Base-by-base conservation (phyloP, 2,888 invertebrate genomes). In the Drosophila diplacantha region DNA sequence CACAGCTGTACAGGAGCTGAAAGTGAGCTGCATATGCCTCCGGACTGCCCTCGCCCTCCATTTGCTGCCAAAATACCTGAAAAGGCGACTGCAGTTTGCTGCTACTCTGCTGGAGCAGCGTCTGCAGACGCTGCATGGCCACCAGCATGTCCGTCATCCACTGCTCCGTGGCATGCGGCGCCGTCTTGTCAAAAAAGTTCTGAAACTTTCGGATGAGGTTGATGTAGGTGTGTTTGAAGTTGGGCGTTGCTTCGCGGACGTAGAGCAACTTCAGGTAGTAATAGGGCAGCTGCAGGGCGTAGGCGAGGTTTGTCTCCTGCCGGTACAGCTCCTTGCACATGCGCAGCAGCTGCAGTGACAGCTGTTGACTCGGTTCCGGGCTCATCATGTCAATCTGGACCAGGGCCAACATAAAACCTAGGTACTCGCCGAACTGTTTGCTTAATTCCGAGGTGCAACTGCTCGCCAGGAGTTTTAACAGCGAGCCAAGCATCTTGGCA, bases 111-210 rank as follows among this genome's bases (percentile, higher is more conserved):
- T 82, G 83, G 24, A 85, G 6, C 12, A 80, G 66, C 2, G 62
- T 63, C 34, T 79, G 73, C 14, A 86, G 8, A 0, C 74, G 66
- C 38, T 73, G 69, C 11, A 86, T 9, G 2, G 69, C 26, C 11
- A 81, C 49, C 18, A 86, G 31, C 11, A 75, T 61, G 32, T 86
- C 85, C 11, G 74, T 72, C 31, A 83, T 80, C 88, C 88, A 87
- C 5, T 69, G 46, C 9, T 85, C 76, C 44, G 70, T 57, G 3
- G 20, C 47, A 18, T 58, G 24, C 1, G 55, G 14, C 1, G 37
- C n/a, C 7, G 46, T n/a, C 11, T 74, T 69, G 3, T 84, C 76
- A 11, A 85, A 80, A 34, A 84, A 83, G 1, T 24, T 35, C 2
- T 58, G 58, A 32, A 87, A 72, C 41, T 87, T 85, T 11, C 65